phyloP scores from a whole-genome alignment of 2,888 invertebrate genomes.

The Troides aeacus region DNA sequence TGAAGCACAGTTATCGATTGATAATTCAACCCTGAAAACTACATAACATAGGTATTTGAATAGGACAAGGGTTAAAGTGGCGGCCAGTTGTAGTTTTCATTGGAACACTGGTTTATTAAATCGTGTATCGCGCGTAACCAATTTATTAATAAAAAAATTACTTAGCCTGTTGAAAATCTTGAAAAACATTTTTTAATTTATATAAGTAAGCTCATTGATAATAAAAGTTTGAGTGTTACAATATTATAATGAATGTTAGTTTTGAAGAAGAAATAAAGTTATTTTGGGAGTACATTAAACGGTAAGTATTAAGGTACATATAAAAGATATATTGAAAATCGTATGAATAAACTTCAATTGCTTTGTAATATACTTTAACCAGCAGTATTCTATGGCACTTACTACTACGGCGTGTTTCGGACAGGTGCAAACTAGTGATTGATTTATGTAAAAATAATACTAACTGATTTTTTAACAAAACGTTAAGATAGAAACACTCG shows the following conservation, averaged over 20 bases:
- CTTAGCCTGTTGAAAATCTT: too few species aligned
- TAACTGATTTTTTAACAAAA: neutral
- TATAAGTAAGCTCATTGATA: neutral
- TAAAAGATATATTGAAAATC: neutral
- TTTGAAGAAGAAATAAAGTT: conserved; percentile 66
- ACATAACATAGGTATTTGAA: conserved; percentile 35
- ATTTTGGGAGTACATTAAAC: conserved; percentile 75
- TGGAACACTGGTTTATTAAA: conserved; percentile 36
- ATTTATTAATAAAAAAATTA: neutral
- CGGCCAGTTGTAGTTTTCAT: conserved; percentile 48
- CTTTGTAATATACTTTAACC: too few species aligned
- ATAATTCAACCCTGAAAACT: conserved; percentile 65
- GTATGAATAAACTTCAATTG: too few species aligned
- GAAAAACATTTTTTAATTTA: neutral
- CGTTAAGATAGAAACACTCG: neutral
- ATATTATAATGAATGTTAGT: conserved; percentile 45
- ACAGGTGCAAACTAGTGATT: neutral
- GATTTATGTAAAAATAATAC: neutral
- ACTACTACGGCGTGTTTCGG: too few species aligned
- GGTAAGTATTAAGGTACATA: conserved; percentile 49
- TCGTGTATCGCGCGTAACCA: conserved; percentile 29
- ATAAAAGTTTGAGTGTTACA: neutral
- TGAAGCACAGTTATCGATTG: conserved; percentile 56
- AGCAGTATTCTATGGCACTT: too few species aligned
- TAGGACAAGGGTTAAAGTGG: conserved; percentile 45